These are phyloP conservation scores for Astropecten irregularis DNA, from an alignment of 53 echinoderm and acorn worm species.

Conservation along the genomic window DNA sequence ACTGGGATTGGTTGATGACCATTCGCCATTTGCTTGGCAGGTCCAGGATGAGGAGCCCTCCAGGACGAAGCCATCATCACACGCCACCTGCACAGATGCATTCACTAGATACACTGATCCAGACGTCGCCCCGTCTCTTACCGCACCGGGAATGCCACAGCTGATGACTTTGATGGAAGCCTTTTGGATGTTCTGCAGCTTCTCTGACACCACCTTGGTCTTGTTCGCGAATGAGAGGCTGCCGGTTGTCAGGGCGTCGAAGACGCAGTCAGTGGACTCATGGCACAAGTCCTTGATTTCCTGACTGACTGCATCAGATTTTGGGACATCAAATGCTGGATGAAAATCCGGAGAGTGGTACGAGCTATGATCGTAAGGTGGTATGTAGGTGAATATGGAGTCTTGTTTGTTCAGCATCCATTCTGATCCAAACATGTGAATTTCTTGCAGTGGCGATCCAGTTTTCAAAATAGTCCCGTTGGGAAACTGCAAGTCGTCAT, in stretches of 20 bases:
- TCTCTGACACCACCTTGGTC: neutral
- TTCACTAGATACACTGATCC: conserved; percentile 12
- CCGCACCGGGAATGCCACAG: conserved; percentile 51
- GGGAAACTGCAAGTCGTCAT: conserved; percentile 55
- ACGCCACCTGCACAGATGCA: neutral
- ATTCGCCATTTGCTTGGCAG: conserved; percentile 8
- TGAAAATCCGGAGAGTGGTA: conserved; percentile 32
- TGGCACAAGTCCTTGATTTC: conserved; percentile 48
- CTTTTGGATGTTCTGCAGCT: neutral
- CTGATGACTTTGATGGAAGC: conserved; percentile 1
- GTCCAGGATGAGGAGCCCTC: conserved; percentile 1
- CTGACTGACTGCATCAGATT: conserved; percentile 23
- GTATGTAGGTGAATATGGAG: conserved; percentile 44
- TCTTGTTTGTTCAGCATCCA: conserved; percentile 41
- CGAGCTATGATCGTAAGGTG: conserved; percentile 55
- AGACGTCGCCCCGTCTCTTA: conserved; percentile 23
- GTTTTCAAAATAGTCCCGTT: conserved; percentile 27
- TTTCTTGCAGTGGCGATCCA: conserved; percentile 6
- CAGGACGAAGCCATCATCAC: conserved; percentile 3
- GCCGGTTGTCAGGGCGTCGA: conserved; percentile 30
- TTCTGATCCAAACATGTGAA: conserved; percentile 46
- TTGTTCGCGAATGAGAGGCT: conserved; percentile 45
- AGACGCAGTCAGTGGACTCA: conserved; percentile 36
- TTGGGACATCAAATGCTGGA: conserved; percentile 46
- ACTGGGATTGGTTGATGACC: neutral